A percentile compares a stretch with the other conserved stretches of the same genome.
Evolutionary conservation across 2,888 invertebrate species (phyloP).

Genomic region (Drosophila mayaguana): DNA sequence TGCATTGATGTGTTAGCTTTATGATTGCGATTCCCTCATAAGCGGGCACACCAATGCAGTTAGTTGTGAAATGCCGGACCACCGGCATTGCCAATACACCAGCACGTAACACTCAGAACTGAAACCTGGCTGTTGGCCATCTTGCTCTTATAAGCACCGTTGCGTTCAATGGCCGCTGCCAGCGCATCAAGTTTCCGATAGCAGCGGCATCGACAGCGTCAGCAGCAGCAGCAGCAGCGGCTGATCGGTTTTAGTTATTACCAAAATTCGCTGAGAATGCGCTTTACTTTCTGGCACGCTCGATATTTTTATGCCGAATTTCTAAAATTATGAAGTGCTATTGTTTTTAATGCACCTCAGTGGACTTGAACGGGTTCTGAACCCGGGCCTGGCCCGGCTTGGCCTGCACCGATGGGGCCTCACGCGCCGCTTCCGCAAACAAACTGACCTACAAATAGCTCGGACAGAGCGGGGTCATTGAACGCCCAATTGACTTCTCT

Average conservation of each 20-base stretch:
- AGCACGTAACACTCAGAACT: constrained; percentile 62
- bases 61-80: constrained; percentile 63
- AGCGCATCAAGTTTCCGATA: constrained; percentile 76
- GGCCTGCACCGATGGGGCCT: constrained; percentile 36
- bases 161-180: constrained; percentile 77
- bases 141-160: constrained; percentile 78
- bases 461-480: constrained; percentile 57
- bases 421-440: constrained; percentile 69
- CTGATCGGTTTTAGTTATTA: constrained; percentile 58
- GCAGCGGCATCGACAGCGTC: constrained; percentile 20
- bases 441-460: constrained; percentile 76
- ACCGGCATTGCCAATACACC: constrained; percentile 20
- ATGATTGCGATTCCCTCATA: constrained; percentile 8
- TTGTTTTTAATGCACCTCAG: constrained; percentile 44
- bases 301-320: constrained; percentile 76
- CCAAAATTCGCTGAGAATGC: constrained; percentile 71
- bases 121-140: constrained; percentile 65
- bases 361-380: constrained; percentile 50
- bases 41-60: constrained; percentile 9
- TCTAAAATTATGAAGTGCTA: constrained; percentile 55
- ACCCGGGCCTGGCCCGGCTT: constrained; percentile 33
- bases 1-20: constrained; percentile 39
- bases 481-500: constrained; percentile 32
- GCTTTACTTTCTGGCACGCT: constrained; percentile 65
- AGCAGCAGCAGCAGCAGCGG: constrained; percentile 27